Percentiles rank a stretch among this genome's conserved stretches.
These are phyloP conservation scores for Globodera rostochiensis DNA, from an alignment of 1,140 invertebrate species.

Conservation along the genomic window DNA sequence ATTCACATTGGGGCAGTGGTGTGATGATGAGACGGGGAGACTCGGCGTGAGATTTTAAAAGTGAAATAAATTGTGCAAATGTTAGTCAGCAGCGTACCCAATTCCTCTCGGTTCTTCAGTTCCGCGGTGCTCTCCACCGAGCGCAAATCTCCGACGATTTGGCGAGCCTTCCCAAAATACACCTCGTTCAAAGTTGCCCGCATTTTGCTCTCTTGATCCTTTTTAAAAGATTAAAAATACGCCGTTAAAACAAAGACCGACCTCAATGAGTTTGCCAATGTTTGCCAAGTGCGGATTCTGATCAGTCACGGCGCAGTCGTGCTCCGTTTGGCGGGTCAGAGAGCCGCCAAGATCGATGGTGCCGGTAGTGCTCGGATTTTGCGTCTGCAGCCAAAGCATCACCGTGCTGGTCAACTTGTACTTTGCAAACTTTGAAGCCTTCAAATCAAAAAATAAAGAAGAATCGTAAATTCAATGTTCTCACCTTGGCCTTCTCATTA, in stretches of 20 bases:
- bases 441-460: constrained; percentile 18
- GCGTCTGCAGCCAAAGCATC: constrained; percentile 98
- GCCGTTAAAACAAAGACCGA: constrained; percentile 67
- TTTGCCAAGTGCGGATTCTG: constrained; percentile 91
- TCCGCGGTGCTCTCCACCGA: constrained; percentile 46
- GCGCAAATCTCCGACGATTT: constrained; percentile 95
- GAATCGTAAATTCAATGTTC: background rate
- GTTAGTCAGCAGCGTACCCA: background rate
- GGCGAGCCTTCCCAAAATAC: constrained; percentile 98
- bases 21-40: too few relatives aligned
- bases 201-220: constrained; percentile 99
- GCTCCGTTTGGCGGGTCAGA: constrained; percentile 92
- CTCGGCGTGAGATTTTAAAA: too few relatives aligned
- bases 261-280: constrained; percentile 79
- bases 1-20: too few relatives aligned
- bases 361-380: constrained; percentile 80
- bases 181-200: constrained; percentile 96
- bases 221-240: constrained; percentile 66
- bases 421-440: constrained; percentile 76
- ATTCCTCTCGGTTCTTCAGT: constrained; percentile 36
- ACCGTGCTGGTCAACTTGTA: constrained; percentile 98
- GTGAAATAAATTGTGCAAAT: background rate
- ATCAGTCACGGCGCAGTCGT: constrained; percentile 84
- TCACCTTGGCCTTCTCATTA: constrained; percentile 68
- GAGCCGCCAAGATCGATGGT: constrained; percentile 98